Evolutionary conservation across 2,113 vertebrate species (phyloP), one percentile per base, ranked within the genome.

Genomic region (Chitala chitala): DNA sequence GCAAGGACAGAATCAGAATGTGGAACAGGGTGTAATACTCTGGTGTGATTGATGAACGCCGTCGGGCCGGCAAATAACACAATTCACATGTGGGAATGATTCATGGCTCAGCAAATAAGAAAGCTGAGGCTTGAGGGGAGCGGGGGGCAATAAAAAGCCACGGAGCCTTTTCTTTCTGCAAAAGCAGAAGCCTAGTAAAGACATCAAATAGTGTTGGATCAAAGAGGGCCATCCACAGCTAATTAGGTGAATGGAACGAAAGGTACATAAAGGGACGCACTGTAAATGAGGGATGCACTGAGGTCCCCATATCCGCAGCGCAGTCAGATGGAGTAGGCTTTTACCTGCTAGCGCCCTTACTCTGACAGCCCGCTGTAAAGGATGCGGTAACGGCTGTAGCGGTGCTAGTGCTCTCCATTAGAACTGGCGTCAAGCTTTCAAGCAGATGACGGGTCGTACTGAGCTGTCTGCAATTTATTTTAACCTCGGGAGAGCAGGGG

Each of bases 121-220:
- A 17, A 63, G 17, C 33, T 36, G 15, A 63, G 33, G 15, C 59
- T 63, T 38, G 17, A 36, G 59, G 31, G 59, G 6, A 26, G 29
- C 22, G 26, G 12, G 56, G 59, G 33, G 4, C 48, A n/a, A n/a
- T n/a, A n/a, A n/a, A n/a, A n/a, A n/a, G n/a, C n/a, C n/a, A n/a
- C n/a, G n/a, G n/a, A n/a, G n/a, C n/a, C n/a, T n/a, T n/a, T n/a
- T 68, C 73, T 77, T 38, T 63, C 59, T 64, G 71, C 79, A 79
- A 83, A 81, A 78, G 75, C 80, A 83, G 85, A 77, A 80, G 85
- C 83, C 84, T 80, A 68, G 81, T 83, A 85, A 87, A 84, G 58
- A 12, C 74, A 55, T 71, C 46, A 44, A 68, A 73, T 51, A n/a
- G 73, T 76, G 69, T 55, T 76, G 81, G 80, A 87, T 88, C 81